Percentiles rank a stretch among this genome's conserved stretches.
Conservation (phyloP, 2,888 invertebrate species). For the Mactromeris polynyma region DNA sequence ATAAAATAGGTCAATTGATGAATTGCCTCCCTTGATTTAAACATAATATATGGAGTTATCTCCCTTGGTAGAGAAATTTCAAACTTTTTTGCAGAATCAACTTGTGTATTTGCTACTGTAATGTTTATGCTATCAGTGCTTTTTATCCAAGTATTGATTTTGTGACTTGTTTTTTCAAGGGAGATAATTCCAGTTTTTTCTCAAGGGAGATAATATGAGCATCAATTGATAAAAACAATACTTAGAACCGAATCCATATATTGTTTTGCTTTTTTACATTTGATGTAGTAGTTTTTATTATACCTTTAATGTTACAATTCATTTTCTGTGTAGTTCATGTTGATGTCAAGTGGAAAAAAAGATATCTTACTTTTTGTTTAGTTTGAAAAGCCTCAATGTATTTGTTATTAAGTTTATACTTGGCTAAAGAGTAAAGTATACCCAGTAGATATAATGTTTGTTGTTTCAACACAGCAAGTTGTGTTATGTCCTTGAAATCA, state of each 20-base stretch:
- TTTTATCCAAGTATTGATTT: neutral
- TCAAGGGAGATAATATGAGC: neutral
- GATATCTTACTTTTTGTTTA: conserved; percentile 31
- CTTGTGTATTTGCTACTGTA: neutral
- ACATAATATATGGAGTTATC: too few relatives aligned
- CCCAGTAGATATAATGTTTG: conserved; percentile 46
- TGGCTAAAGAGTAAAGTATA: conserved; percentile 67
- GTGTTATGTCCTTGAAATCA: too few relatives aligned
- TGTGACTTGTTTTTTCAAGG: neutral
- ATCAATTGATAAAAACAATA: neutral
- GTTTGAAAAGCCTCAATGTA: conserved; percentile 44
- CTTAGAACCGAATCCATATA: neutral
- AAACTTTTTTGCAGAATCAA: too few relatives aligned
- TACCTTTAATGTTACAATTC: conserved; percentile 13
- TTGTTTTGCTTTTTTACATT: conserved; percentile 22
- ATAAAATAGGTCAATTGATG: neutral
- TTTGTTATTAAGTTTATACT: conserved; percentile 66
- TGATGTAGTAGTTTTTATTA: conserved; percentile 32
- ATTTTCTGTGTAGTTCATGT: conserved; percentile 33
- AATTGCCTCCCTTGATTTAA: neutral
- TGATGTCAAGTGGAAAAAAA: conserved; percentile 29
- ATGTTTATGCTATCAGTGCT: too few relatives aligned
- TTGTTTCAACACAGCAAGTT: too few relatives aligned
- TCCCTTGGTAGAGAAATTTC: too few relatives aligned
- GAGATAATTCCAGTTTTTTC: neutral